A percentile compares a stretch with the other conserved stretches of the same genome.
Evolutionary conservation across 2,113 vertebrate genomes (phyloP).

Genomic region (Propithecus coquereli): DNA sequence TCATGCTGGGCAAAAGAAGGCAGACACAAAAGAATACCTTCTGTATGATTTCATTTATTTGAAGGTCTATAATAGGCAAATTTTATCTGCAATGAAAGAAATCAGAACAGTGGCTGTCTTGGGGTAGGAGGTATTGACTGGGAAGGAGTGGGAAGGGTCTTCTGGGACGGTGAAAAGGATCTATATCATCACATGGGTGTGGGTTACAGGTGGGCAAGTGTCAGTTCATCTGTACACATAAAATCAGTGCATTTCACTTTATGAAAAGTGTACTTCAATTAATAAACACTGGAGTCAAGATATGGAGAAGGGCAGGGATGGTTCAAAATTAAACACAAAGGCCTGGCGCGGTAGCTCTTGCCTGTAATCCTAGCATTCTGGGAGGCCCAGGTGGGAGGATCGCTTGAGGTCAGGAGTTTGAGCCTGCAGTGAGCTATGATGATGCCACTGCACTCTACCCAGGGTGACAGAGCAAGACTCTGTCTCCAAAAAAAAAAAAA

Average conservation of each 20-base stretch:
- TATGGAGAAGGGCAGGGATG: too few species aligned
- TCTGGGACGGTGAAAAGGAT: background rate
- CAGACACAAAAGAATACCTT: background rate
- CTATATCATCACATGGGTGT: background rate
- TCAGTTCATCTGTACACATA: background rate
- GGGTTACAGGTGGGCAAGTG: fast-evolving
- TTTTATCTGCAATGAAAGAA: background rate
- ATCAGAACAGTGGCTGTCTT: background rate
- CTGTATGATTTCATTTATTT: background rate
- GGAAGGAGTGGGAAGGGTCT: background rate
- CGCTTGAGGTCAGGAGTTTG: too few species aligned
- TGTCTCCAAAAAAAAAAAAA: too few species aligned
- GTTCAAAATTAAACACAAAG: background rate
- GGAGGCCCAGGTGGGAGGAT: too few species aligned
- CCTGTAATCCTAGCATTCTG: too few species aligned
- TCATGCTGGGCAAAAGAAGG: background rate
- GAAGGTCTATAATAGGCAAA: background rate
- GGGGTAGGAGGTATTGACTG: background rate
- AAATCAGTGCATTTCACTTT: background rate
- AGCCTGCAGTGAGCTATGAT: too few species aligned
- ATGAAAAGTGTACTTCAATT: background rate
- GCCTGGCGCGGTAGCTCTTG: too few species aligned
- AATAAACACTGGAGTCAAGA: background rate
- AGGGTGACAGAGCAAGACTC: too few species aligned
- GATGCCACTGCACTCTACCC: too few species aligned